phyloP scores from a whole-genome alignment of 2,797 vertebrate species.

The Chelon labrosus region DNA sequence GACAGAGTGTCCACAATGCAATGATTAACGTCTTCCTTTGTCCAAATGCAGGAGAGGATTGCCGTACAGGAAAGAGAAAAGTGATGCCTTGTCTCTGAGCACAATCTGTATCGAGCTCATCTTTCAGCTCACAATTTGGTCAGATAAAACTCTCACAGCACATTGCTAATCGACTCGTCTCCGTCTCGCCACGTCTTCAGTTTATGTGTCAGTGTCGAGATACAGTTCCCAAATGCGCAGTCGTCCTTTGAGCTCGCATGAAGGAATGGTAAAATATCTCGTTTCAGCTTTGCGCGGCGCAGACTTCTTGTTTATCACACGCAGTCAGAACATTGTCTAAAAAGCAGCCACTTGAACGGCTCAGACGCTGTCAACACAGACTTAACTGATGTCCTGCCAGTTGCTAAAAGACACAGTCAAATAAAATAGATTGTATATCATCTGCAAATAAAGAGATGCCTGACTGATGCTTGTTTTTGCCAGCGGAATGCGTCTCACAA shows the following conservation, averaged over 20 bases:
- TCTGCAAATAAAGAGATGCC: constrained; percentile 58
- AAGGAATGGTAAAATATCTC: constrained; percentile 62
- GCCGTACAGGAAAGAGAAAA: no score
- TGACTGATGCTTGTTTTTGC: constrained; percentile 51
- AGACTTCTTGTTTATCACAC: constrained; percentile 52
- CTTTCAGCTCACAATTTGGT: constrained; percentile 39
- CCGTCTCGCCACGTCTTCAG: constrained; percentile 29
- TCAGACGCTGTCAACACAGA: constrained; percentile 66
- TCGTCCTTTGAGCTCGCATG: constrained; percentile 60
- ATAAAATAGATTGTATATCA: constrained; percentile 67
- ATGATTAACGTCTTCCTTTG: constrained; percentile 50
- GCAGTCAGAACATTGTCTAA: constrained; percentile 46
- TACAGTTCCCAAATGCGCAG: constrained; percentile 35
- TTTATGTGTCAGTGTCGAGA: constrained; percentile 30
- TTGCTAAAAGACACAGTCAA: constrained; percentile 55
- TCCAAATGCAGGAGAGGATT: constrained; percentile 31
- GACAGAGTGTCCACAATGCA: constrained; percentile 55
- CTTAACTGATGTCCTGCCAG: constrained; percentile 63
- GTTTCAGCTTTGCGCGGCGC: constrained; percentile 52
- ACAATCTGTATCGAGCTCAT: not conserved
- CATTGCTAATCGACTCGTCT: constrained; percentile 17
- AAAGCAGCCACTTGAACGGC: constrained; percentile 50
- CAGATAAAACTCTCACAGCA: constrained; percentile 27
- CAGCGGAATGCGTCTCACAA: constrained; percentile 40
- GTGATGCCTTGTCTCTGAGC: no score